Conservation (phyloP, 1,140 invertebrate species). For the Oncopeltus fasciatus region DNA sequence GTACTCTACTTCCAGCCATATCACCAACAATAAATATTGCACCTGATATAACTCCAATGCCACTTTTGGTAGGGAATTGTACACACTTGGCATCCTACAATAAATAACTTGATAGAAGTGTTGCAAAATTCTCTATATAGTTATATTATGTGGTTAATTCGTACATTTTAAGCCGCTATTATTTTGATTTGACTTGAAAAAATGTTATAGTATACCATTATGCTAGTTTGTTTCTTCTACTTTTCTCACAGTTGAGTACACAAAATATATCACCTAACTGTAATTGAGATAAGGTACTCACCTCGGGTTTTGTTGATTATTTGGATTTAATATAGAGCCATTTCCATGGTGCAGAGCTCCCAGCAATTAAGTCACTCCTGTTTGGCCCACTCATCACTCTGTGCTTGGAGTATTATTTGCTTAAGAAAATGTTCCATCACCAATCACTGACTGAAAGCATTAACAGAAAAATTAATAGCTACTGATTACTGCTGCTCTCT, state of each 20-base stretch:
- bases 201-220: not conserved
- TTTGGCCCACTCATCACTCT: too few relatives aligned
- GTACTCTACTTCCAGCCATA: constrained; percentile 58
- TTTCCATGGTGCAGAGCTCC: too few relatives aligned
- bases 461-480: too few relatives aligned
- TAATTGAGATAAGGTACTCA: not conserved
- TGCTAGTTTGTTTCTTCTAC: not conserved
- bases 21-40: constrained; percentile 53
- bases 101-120: not conserved
- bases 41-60: constrained; percentile 36
- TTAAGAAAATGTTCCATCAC: too few relatives aligned
- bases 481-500: too few relatives aligned
- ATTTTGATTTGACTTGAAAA: constrained; percentile 3
- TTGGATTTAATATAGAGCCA: not conserved
- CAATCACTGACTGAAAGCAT: too few relatives aligned
- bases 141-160: not conserved
- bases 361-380: too few relatives aligned
- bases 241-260: too few relatives aligned
- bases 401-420: too few relatives aligned
- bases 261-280: not conserved
- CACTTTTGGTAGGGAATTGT: constrained; percentile 20
- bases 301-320: not conserved
- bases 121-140: not conserved
- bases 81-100: not conserved
- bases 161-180: not conserved